phyloP scores from a whole-genome alignment of 2,113 vertebrate species.

The Brachypteracias leptosomus region DNA sequence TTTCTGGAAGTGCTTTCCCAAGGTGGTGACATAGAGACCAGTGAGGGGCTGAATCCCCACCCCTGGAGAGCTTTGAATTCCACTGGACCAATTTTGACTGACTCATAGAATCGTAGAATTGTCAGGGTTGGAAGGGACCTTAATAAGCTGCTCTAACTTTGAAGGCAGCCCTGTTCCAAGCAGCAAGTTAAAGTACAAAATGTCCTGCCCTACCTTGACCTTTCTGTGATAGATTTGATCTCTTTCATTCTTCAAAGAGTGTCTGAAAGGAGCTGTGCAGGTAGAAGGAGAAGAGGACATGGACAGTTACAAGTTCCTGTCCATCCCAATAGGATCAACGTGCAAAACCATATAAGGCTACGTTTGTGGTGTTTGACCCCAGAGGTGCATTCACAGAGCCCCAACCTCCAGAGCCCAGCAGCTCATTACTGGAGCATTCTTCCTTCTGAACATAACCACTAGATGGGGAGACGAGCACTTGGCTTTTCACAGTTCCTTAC shows the following conservation, averaged over 20 bases:
- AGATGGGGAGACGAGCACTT: constrained; percentile 1
- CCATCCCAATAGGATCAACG: neutral
- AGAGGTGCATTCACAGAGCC: neutral
- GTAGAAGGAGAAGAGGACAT: neutral
- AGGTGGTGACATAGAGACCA: neutral
- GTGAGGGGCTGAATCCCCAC: neutral
- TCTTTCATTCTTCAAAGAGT: neutral
- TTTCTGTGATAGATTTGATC: neutral
- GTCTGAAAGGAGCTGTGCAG: neutral
- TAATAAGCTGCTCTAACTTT: neutral
- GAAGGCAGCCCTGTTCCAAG: neutral
- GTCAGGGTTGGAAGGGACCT: too few species aligned
- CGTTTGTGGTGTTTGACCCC: neutral
- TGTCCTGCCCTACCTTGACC: neutral
- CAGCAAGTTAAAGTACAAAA: neutral
- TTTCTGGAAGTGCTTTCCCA: neutral
- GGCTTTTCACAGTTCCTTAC: neutral
- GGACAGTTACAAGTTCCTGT: neutral
- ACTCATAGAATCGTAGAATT: too few species aligned
- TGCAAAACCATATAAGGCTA: neutral
- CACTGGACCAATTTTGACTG: neutral
- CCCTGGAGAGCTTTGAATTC: neutral
- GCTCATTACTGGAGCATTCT: neutral
- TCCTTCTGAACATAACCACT: constrained; percentile 1
- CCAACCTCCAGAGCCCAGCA: neutral